phyloP scores from a whole-genome alignment of 2,888 invertebrate genomes.

The Eupithecia subumbrata region DNA sequence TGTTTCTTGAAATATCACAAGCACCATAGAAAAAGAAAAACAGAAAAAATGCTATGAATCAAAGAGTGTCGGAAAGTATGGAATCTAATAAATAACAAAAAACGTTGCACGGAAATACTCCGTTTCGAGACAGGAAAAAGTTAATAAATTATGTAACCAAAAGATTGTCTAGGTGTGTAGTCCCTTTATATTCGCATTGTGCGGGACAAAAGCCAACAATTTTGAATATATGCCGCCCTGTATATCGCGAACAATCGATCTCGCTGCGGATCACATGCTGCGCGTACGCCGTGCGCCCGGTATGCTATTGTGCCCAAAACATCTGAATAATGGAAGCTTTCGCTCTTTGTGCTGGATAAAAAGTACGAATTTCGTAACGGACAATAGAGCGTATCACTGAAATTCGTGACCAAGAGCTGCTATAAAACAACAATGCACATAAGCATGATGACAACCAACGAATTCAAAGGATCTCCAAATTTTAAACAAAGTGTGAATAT shows the following conservation, averaged over 20 bases:
- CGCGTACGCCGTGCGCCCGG: conserved; percentile 71
- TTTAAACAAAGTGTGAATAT: conserved; percentile 32
- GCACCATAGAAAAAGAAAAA: conserved; percentile 6
- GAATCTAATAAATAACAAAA: conserved; percentile 52
- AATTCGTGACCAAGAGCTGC: conserved; percentile 54
- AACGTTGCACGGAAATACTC: conserved; percentile 60
- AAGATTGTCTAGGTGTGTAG: conserved; percentile 71
- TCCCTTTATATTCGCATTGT: conserved; percentile 70
- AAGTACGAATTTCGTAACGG: conserved; percentile 73
- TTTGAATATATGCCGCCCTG: conserved; percentile 72
- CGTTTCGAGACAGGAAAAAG: conserved; percentile 67
- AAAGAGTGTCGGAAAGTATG: conserved; percentile 29
- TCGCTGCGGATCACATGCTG: conserved; percentile 77
- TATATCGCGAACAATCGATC: conserved; percentile 77
- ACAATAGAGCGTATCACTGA: conserved; percentile 68
- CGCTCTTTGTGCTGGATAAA: conserved; percentile 73
- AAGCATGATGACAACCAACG: background rate
- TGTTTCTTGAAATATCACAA: background rate
- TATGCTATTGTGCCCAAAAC: conserved; percentile 73
- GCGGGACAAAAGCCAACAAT: conserved; percentile 69
- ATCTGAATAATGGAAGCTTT: conserved; percentile 77
- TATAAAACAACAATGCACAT: conserved; percentile 17
- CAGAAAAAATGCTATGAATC: conserved; percentile 27
- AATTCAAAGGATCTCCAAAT: conserved; percentile 19
- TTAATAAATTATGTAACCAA: conserved; percentile 64